These are phyloP conservation scores for Regulus satrapa DNA, from an alignment of 2,113 vertebrate species.

Conservation along the genomic window DNA sequence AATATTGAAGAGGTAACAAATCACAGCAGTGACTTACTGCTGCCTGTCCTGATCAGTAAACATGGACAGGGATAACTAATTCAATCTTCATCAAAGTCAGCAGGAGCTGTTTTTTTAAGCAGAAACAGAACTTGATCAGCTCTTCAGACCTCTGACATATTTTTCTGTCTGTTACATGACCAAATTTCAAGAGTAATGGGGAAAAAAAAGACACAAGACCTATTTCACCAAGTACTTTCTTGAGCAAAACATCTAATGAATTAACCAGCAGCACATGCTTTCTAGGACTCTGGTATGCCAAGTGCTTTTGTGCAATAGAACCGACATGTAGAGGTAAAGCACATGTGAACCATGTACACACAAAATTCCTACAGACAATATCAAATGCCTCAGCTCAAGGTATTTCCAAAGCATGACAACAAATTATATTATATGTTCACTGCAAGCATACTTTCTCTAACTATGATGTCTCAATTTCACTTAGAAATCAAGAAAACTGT, in stretches of 20 bases:
- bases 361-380: background rate
- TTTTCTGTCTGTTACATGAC: background rate
- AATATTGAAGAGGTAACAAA: background rate
- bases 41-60: background rate
- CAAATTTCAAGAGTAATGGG: fast-evolving
- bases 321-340: background rate
- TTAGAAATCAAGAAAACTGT: background rate
- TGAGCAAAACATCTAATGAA: background rate
- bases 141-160: background rate
- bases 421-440: background rate
- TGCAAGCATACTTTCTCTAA: background rate
- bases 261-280: background rate
- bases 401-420: background rate
- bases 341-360: fast-evolving
- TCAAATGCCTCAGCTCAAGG: background rate
- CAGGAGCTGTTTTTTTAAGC: background rate
- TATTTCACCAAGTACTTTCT: background rate
- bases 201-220: background rate
- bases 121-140: background rate
- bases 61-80: background rate
- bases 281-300: background rate
- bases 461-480: background rate
- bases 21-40: background rate
- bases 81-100: background rate
- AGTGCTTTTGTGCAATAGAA: background rate